Percentiles rank a stretch among this genome's conserved stretches.
These are phyloP conservation scores for Trilocha varians DNA, from an alignment of 2,888 invertebrate genomes.

Conservation along the genomic window DNA sequence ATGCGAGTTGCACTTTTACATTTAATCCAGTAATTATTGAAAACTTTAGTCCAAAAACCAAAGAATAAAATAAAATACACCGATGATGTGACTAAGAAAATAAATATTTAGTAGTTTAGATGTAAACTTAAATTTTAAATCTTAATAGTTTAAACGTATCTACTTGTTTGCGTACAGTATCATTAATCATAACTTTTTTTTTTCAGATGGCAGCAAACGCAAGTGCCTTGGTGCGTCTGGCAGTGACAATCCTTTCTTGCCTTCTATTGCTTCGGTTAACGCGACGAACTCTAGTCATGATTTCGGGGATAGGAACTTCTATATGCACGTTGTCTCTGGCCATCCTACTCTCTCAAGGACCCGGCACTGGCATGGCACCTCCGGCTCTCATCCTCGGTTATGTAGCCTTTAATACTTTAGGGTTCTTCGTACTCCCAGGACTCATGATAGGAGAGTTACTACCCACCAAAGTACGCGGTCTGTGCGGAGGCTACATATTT, in stretches of 20 bases:
- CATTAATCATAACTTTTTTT: slow-evolving; percentile 4
- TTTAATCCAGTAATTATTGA: no score
- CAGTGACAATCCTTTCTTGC: slow-evolving; percentile 78
- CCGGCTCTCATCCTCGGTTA: slow-evolving; percentile 74
- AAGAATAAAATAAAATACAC: no score
- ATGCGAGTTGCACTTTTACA: no score
- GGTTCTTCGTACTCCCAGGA: slow-evolving; percentile 82
- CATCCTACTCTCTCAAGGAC: slow-evolving; percentile 34
- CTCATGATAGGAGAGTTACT: slow-evolving; percentile 84
- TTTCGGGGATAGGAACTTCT: slow-evolving; percentile 79
- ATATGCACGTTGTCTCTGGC: slow-evolving; percentile 75
- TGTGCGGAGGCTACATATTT: slow-evolving; percentile 82
- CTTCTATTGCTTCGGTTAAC: slow-evolving; percentile 76
- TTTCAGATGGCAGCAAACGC: slow-evolving; percentile 76
- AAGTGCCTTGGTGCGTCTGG: slow-evolving; percentile 78
- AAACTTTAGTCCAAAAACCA: no score
- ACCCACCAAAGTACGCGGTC: slow-evolving; percentile 81
- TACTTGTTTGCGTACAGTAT: background rate
- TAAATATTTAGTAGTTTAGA: no score
- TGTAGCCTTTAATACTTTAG: slow-evolving; percentile 81
- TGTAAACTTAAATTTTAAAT: no score
- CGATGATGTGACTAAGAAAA: no score
- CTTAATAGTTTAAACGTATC: no score
- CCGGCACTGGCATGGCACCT: slow-evolving; percentile 31
- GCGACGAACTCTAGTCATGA: slow-evolving; percentile 76